phyloP scores from a whole-genome alignment of 2,797 vertebrate genomes.

The Graptemys geographica region DNA sequence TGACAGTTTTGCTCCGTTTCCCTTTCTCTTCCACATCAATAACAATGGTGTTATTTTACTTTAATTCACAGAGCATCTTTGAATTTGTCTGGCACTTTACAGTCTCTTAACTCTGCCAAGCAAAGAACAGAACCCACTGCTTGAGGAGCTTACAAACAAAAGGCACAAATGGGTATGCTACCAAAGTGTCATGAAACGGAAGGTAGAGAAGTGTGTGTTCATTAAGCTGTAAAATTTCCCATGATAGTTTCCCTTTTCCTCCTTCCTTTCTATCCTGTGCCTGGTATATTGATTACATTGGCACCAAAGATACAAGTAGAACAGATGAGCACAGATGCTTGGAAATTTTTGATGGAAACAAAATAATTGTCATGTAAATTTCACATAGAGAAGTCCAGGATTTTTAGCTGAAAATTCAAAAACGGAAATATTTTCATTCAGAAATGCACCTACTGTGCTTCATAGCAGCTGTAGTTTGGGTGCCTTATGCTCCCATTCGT shows the following conservation, averaged over 20 bases:
- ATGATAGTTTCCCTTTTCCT: not conserved
- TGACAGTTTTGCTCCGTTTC: not conserved
- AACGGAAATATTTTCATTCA: not conserved
- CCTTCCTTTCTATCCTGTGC: not conserved
- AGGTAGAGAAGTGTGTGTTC: not conserved
- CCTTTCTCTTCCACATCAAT: not conserved
- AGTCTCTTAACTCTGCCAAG: not conserved
- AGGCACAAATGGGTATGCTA: fast-evolving
- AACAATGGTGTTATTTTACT: not conserved
- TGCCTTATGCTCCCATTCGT: not conserved
- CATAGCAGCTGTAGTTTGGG: not conserved
- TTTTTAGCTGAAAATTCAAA: not conserved
- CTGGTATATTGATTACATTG: not conserved
- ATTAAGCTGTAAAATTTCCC: not conserved
- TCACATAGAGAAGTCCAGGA: not conserved
- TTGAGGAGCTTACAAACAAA: not conserved
- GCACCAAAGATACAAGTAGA: not conserved
- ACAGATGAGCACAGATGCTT: not conserved
- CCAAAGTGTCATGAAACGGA: not conserved
- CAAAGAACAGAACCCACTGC: not conserved
- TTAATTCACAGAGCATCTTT: not conserved
- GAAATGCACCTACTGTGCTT: not conserved
- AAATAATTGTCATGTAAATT: not conserved
- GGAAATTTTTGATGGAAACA: not conserved
- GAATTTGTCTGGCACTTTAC: not conserved